These are phyloP conservation scores for Octodonta nipae DNA, from an alignment of 2,888 invertebrate genomes.

Conservation along the genomic window DNA sequence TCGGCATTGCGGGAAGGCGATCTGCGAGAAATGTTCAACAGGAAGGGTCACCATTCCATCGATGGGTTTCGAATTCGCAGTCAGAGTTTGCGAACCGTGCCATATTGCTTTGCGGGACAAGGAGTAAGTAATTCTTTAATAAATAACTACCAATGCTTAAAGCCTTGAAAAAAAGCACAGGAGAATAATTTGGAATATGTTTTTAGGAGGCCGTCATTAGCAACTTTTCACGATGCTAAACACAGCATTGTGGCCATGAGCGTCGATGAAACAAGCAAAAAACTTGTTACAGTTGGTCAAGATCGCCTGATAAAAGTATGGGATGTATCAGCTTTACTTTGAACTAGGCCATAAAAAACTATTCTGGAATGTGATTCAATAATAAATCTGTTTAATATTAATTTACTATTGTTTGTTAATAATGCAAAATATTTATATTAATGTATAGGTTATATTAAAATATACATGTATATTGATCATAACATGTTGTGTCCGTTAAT, in stretches of 20 bases:
- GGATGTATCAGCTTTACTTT: slow-evolving; percentile 57
- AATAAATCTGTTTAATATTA: slow-evolving; percentile 18
- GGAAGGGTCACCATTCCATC: slow-evolving; percentile 80
- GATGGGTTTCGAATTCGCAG: slow-evolving; percentile 97
- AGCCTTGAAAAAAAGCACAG: too few relatives aligned
- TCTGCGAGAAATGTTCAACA: slow-evolving; percentile 84
- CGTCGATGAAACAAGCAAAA: slow-evolving; percentile 76
- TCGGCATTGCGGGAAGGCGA: slow-evolving; percentile 86
- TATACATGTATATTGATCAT: slow-evolving; percentile 10
- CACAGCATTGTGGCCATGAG: slow-evolving; percentile 81
- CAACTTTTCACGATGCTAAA: slow-evolving; percentile 89
- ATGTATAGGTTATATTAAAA: slow-evolving; percentile 25
- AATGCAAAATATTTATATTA: slow-evolving; percentile 26
- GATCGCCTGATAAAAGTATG: slow-evolving; percentile 90
- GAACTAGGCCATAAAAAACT: slow-evolving; percentile 18
- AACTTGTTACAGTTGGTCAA: slow-evolving; percentile 84
- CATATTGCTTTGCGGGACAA: slow-evolving; percentile 67
- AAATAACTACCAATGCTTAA: background rate
- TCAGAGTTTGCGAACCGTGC: slow-evolving; percentile 89
- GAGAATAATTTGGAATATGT: too few relatives aligned
- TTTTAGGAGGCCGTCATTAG: slow-evolving; percentile 73
- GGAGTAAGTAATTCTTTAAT: slow-evolving; percentile 53
- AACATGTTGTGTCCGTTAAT: too few relatives aligned
- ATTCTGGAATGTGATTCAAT: slow-evolving; percentile 31
- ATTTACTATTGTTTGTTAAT: slow-evolving; percentile 28